phyloP scores from a whole-genome alignment of 2,113 vertebrate species.

The Cinclus mexicanus region DNA sequence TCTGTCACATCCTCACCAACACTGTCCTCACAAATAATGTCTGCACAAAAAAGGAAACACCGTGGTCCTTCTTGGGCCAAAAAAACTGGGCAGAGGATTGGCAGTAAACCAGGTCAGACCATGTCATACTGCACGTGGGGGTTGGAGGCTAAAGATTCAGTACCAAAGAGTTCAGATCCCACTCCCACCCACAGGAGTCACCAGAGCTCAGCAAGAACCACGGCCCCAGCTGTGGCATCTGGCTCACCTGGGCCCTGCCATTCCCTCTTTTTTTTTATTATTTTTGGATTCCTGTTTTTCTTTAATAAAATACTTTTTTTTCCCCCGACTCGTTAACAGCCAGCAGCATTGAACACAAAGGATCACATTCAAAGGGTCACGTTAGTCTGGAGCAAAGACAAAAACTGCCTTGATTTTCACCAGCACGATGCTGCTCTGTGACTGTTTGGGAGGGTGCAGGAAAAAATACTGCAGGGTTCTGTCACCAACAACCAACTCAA shows the following conservation, averaged over 20 bases:
- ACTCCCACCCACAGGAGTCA: neutral
- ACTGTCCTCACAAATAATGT: neutral
- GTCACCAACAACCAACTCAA: neutral
- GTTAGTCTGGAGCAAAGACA: neutral
- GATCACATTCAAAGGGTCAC: neutral
- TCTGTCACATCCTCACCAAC: neutral
- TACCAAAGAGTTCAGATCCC: neutral
- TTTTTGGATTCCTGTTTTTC: neutral
- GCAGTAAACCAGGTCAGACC: constrained; percentile 1
- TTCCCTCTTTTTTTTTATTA: neutral
- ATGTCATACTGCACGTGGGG: constrained; percentile 47
- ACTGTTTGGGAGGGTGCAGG: neutral
- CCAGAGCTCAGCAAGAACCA: neutral
- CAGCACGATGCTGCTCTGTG: neutral
- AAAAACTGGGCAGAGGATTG: neutral
- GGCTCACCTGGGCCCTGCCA: neutral
- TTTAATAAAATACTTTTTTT: neutral
- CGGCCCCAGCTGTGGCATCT: neutral
- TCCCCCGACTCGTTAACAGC: neutral
- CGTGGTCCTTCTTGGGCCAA: neutral
- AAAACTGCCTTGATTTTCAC: neutral
- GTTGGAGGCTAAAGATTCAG: neutral
- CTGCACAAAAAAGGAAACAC: neutral
- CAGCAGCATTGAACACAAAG: neutral
- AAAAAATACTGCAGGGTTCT: neutral